Conservation (phyloP, 2,113 vertebrate species). For the Pogonocichla stellata region DNA sequence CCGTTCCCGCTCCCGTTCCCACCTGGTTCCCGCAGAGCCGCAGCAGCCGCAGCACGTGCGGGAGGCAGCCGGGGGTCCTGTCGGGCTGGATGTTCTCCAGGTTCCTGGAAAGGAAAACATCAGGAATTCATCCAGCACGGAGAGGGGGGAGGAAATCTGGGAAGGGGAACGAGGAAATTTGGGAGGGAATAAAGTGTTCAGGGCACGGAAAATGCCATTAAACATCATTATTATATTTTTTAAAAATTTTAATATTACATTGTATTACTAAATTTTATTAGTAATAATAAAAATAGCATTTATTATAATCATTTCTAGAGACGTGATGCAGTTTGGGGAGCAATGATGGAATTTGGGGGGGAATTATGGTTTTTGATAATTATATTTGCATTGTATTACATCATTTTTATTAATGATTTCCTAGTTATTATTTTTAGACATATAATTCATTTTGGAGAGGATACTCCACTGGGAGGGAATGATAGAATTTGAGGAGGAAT, state of each 20-base stretch:
- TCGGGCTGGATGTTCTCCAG: conserved; percentile 56
- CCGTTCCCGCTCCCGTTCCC: background rate
- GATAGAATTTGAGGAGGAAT: background rate
- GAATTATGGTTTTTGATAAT: background rate
- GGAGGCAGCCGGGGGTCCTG: conserved; percentile 80
- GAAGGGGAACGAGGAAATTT: background rate
- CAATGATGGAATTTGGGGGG: background rate
- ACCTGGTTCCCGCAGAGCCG: conserved; percentile 80
- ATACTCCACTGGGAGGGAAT: background rate
- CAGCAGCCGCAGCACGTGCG: conserved; percentile 83
- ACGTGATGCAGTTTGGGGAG: background rate
- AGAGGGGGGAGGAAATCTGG: background rate
- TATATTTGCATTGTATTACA: background rate
- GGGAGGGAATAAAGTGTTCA: background rate
- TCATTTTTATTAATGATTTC: background rate
- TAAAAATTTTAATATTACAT: no score
- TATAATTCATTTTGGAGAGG: background rate
- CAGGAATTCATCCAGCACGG: background rate
- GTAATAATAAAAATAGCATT: no score
- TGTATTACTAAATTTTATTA: background rate
- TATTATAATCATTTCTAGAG: no score
- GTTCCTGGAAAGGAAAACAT: background rate
- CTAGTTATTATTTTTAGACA: no score
- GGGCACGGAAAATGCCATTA: no score
- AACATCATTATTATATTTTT: background rate